phyloP scores from a whole-genome alignment of 2,888 invertebrate genomes.

The Macaria liturata region DNA sequence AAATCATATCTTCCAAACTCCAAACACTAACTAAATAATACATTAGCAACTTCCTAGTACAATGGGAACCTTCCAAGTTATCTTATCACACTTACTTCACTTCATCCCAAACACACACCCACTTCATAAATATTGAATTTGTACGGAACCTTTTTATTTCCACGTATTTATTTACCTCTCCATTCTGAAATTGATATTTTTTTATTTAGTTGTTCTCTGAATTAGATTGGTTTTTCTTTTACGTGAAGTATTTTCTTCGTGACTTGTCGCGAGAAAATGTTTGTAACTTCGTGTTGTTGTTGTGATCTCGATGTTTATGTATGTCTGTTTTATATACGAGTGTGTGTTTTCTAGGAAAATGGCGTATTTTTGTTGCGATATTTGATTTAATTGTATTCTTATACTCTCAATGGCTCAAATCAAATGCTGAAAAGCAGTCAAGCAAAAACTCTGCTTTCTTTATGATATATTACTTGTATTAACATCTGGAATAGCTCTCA shows the following conservation, averaged over 20 bases:
- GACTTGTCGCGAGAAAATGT: conserved; percentile 21
- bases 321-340: neutral
- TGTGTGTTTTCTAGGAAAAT: no score
- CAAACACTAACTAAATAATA: no score
- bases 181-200: conserved; percentile 39
- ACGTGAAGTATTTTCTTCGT: conserved; percentile 23
- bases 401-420: no score
- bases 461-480: no score
- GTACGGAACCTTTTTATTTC: conserved; percentile 49
- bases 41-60: conserved; percentile 6
- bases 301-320: conserved; percentile 4
- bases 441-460: no score
- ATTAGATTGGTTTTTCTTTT: conserved; percentile 32
- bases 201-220: conserved; percentile 39
- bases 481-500: no score
- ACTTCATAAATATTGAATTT: conserved; percentile 49
- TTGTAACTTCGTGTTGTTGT: neutral
- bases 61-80: conserved; percentile 16
- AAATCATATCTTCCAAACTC: no score
- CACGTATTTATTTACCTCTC: conserved; percentile 47
- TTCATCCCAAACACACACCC: conserved; percentile 33
- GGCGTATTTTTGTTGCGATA: no score
- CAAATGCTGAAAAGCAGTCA: no score
- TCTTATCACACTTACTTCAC: conserved; percentile 38
- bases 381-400: no score